Evolutionary conservation across 1,140 invertebrate species (phyloP).

Genomic region (Saxidomus purpurata): DNA sequence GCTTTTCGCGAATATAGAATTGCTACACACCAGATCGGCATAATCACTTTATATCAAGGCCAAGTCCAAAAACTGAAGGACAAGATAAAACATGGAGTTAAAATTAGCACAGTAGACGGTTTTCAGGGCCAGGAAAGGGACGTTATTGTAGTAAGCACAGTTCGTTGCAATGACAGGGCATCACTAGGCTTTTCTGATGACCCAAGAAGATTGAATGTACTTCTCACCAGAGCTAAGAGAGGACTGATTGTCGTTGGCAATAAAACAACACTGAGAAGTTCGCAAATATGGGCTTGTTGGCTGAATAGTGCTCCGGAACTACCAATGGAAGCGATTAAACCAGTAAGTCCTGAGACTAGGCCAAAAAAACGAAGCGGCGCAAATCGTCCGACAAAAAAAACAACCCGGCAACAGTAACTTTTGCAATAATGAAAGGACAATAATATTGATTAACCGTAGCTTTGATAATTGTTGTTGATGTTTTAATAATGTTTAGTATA

Average conservation of each 20-base stretch:
- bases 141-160: slow-evolving; percentile 68
- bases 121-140: slow-evolving; percentile 74
- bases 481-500: too few relatives aligned
- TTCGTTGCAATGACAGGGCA: slow-evolving; percentile 56
- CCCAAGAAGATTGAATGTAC: slow-evolving; percentile 88
- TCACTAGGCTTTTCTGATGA: slow-evolving; percentile 84
- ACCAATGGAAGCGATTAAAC: not conserved
- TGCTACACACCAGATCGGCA: slow-evolving; percentile 33
- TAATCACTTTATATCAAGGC: slow-evolving; percentile 60
- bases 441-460: too few relatives aligned
- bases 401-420: not conserved
- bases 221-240: slow-evolving; percentile 87
- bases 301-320: slow-evolving; percentile 21
- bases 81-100: slow-evolving; percentile 34
- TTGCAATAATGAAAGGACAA: too few relatives aligned
- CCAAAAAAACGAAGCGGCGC: not conserved
- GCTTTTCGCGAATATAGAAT: slow-evolving; percentile 1
- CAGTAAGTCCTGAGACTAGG: not conserved
- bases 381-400: not conserved
- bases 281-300: slow-evolving; percentile 58
- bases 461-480: too few relatives aligned
- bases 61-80: slow-evolving; percentile 67
- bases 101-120: slow-evolving; percentile 67
- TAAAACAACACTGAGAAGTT: slow-evolving; percentile 36
- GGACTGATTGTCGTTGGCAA: slow-evolving; percentile 70